Conservation (phyloP, 1,140 invertebrate genomes). For the Muscidifurax raptorellus region DNA sequence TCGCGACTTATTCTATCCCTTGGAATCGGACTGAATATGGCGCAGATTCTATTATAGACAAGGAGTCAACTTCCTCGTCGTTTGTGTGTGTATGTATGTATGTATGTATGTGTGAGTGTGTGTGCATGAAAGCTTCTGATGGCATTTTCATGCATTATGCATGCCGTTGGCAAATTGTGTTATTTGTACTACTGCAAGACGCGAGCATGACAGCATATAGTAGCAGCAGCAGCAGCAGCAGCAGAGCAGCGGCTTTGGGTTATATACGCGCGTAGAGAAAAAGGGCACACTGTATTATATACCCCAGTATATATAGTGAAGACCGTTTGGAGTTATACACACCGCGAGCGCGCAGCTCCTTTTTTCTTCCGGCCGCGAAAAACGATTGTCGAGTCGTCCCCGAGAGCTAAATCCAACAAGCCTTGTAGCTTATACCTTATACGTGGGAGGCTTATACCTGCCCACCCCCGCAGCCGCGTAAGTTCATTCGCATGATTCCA, state of each 20-base stretch:
- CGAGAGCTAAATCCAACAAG: conserved; percentile 6
- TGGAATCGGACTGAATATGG: conserved; percentile 68
- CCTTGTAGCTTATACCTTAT: conserved; percentile 5
- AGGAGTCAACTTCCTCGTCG: conserved; percentile 67
- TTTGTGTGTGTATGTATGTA: too few species aligned
- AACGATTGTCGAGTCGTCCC: conserved; percentile 44
- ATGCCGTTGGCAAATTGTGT: conserved; percentile 72
- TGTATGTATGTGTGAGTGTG: too few species aligned
- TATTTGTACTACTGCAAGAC: conserved; percentile 63
- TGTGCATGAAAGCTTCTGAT: conserved; percentile 50
- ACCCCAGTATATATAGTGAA: neutral
- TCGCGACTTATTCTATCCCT: conserved; percentile 67
- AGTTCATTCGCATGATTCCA: conserved; percentile 36
- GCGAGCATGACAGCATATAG: too few species aligned
- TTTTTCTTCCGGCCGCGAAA: conserved; percentile 2
- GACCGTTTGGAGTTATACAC: conserved; percentile 44
- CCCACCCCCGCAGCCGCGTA: neutral
- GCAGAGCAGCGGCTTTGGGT: neutral
- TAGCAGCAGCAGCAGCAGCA: conserved; percentile 3
- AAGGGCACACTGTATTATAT: neutral
- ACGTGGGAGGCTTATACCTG: conserved; percentile 5
- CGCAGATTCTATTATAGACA: conserved; percentile 75
- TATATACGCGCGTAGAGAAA: neutral
- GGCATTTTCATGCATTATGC: conserved; percentile 72
- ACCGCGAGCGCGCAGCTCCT: neutral